Conservation (phyloP, 2,113 vertebrate species). For the Saguinus midas region DNA sequence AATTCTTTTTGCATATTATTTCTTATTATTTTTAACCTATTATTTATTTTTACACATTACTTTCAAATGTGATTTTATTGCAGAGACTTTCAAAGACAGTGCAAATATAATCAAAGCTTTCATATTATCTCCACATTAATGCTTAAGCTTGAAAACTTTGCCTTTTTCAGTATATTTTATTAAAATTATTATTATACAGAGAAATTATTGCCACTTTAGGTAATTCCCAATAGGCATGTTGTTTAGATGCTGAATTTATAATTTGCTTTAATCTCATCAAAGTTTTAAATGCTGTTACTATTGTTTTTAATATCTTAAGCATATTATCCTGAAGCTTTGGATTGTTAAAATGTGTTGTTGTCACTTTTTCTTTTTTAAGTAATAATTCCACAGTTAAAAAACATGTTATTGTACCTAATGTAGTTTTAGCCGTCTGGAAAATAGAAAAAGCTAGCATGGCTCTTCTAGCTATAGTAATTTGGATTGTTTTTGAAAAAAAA, state of each 20-base stretch:
- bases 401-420: background rate
- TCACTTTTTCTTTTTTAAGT: background rate
- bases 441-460: background rate
- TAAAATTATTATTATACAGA: background rate
- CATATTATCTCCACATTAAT: background rate
- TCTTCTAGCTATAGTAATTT: background rate
- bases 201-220: background rate
- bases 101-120: background rate
- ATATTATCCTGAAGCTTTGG: background rate
- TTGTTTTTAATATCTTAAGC: background rate
- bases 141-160: background rate
- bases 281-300: background rate
- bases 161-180: background rate
- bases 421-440: background rate
- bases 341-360: background rate
- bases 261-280: constrained; percentile 13
- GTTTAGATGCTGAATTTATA: background rate
- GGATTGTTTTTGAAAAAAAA: background rate
- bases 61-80: background rate
- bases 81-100: background rate
- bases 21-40: background rate
- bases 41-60: background rate
- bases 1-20: background rate
- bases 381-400: background rate
- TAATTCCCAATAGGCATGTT: background rate